Conservation (phyloP, 1,140 invertebrate genomes). For the Euborellia annulipes region DNA sequence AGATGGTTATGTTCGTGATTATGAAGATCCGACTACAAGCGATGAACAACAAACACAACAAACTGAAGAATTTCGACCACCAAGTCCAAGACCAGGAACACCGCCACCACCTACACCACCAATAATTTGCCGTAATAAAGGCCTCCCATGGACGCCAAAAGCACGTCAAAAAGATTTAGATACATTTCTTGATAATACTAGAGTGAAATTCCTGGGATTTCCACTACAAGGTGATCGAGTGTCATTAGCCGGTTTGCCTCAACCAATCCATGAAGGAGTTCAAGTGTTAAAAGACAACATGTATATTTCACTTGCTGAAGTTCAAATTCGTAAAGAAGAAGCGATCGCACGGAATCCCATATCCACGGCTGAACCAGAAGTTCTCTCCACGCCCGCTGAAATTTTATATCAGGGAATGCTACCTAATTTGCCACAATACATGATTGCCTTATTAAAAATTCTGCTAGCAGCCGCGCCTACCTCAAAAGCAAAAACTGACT, state of each 20-base stretch:
- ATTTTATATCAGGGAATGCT: slow-evolving; percentile 81
- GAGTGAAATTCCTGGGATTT: slow-evolving; percentile 92
- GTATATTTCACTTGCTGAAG: slow-evolving; percentile 66
- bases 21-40: slow-evolving; percentile 30
- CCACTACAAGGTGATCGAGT: slow-evolving; percentile 66
- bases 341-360: slow-evolving; percentile 59
- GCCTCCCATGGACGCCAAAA: slow-evolving; percentile 90
- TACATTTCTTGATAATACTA: slow-evolving; percentile 73
- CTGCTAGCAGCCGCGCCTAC: slow-evolving; percentile 92
- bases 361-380: slow-evolving; percentile 45
- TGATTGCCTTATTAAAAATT: slow-evolving; percentile 94
- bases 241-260: slow-evolving; percentile 80
- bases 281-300: slow-evolving; percentile 76
- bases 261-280: slow-evolving; percentile 89
- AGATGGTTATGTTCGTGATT: slow-evolving; percentile 26
- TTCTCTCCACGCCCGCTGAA: slow-evolving; percentile 67
- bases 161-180: slow-evolving; percentile 89
- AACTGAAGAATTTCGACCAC: slow-evolving; percentile 24
- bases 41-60: slow-evolving; percentile 18
- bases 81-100: slow-evolving; percentile 29
- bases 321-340: slow-evolving; percentile 70
- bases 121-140: slow-evolving; percentile 21
- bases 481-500: slow-evolving; percentile 94
- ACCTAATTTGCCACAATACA: slow-evolving; percentile 87
- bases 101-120: slow-evolving; percentile 34